phyloP scores from a whole-genome alignment of 1,140 invertebrate species.

The Elymnias hypermnestra region DNA sequence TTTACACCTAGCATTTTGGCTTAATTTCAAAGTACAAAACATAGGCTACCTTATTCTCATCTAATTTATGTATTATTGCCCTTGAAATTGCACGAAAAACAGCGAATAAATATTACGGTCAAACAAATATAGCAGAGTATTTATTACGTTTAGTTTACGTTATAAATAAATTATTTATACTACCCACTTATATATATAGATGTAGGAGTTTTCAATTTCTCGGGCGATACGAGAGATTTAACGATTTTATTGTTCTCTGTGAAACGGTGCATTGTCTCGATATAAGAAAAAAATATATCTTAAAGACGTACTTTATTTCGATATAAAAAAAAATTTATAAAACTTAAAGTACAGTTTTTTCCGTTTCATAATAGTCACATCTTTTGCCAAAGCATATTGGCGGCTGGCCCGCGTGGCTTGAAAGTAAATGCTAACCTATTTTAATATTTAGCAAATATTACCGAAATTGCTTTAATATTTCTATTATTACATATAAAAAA shows the following conservation, averaged over 20 bases:
- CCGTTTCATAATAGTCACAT: too few species aligned
- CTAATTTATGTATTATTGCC: slow-evolving; percentile 51
- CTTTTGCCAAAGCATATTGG: too few species aligned
- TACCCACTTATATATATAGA: slow-evolving; percentile 34
- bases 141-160: slow-evolving; percentile 51
- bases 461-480: too few species aligned
- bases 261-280: slow-evolving; percentile 2
- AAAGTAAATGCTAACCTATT: too few species aligned
- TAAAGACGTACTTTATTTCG: not conserved
- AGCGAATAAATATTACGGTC: slow-evolving; percentile 50
- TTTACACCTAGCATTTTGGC: slow-evolving; percentile 40
- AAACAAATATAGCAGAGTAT: slow-evolving; percentile 52
- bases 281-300: not conserved
- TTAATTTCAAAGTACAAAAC: slow-evolving; percentile 74
- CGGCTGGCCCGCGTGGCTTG: too few species aligned
- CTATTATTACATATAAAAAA: too few species aligned
- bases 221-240: slow-evolving; percentile 29
- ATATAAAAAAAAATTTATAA: too few species aligned
- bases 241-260: not conserved
- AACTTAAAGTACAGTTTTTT: too few species aligned
- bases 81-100: slow-evolving; percentile 34
- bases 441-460: too few species aligned
- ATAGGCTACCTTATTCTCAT: slow-evolving; percentile 49
- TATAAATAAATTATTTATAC: slow-evolving; percentile 61
- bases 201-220: slow-evolving; percentile 35